Percentiles rank a stretch among this genome's conserved stretches.
Conservation (phyloP, 53 echinoderm and acorn worm genomes). For the Holothuria leucospilota region DNA sequence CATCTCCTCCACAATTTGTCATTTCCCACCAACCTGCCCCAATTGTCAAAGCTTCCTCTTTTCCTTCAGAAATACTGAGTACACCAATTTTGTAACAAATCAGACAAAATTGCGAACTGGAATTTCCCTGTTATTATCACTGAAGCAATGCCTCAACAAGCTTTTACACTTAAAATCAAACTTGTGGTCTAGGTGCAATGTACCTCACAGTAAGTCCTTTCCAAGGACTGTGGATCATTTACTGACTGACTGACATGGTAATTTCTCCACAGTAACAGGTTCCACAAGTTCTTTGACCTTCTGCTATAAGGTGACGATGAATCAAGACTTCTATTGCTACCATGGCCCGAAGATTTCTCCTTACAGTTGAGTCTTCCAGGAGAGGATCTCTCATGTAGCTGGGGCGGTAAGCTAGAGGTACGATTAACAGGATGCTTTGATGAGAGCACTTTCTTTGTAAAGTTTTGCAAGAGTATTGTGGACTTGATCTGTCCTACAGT, state of each 20-base stretch:
- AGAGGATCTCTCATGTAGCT: conserved; percentile 1
- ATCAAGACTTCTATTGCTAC: conserved; percentile 22
- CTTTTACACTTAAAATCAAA: background rate
- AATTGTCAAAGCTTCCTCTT: no score
- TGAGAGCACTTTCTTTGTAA: background rate
- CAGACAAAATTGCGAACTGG: no score
- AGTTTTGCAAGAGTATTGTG: background rate
- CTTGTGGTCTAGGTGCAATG: background rate
- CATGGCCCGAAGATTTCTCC: background rate
- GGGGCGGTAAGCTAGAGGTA: conserved; percentile 29
- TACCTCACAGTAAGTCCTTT: conserved; percentile 1
- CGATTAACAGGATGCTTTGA: conserved; percentile 14
- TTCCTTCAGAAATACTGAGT: no score
- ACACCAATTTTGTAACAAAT: no score
- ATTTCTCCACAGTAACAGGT: conserved; percentile 3
- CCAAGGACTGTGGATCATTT: background rate
- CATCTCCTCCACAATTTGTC: no score
- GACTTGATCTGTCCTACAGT: conserved; percentile 3
- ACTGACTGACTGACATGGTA: background rate
- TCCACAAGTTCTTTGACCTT: conserved; percentile 10
- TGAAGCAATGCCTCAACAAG: no score
- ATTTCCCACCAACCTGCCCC: no score
- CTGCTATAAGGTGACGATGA: conserved; percentile 4
- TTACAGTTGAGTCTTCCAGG: background rate
- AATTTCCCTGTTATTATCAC: no score